phyloP scores from a whole-genome alignment of 2,113 vertebrate species.

The Chamaetylas fuelleborni region DNA sequence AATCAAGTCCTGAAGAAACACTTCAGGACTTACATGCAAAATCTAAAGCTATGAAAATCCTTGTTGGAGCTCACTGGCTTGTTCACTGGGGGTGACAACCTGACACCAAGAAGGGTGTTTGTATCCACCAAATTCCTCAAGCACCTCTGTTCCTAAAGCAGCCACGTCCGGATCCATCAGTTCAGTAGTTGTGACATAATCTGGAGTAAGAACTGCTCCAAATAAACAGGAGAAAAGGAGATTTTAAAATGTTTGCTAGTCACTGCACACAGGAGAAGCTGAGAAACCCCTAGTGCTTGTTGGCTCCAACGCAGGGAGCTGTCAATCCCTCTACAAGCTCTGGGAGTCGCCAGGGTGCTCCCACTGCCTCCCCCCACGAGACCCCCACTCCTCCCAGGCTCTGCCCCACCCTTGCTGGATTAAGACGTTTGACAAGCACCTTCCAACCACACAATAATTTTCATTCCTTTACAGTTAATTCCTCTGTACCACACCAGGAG shows the following conservation, averaged over 20 bases:
- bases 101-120: fast-evolving
- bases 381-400: not conserved
- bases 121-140: fast-evolving
- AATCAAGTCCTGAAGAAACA: not conserved
- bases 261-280: not conserved
- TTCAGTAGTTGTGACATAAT: not conserved
- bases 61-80: fast-evolving
- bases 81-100: not conserved
- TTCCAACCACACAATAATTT: not conserved
- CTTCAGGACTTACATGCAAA: not conserved
- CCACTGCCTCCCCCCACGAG: fast-evolving
- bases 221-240: not conserved
- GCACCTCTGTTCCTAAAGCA: not conserved
- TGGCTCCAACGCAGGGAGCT: not conserved
- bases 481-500: not conserved
- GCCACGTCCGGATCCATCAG: fast-evolving
- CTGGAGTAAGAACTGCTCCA: not conserved
- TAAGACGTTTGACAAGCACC: not conserved
- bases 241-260: not conserved
- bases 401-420: not conserved
- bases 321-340: not conserved
- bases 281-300: not conserved
- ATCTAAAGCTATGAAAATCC: not conserved
- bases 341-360: fast-evolving
- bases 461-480: not conserved